Evolutionary conservation across 2,888 invertebrate species (phyloP), one percentile per base, ranked within the genome.

Genomic region (Andricus quercusramuli): DNA sequence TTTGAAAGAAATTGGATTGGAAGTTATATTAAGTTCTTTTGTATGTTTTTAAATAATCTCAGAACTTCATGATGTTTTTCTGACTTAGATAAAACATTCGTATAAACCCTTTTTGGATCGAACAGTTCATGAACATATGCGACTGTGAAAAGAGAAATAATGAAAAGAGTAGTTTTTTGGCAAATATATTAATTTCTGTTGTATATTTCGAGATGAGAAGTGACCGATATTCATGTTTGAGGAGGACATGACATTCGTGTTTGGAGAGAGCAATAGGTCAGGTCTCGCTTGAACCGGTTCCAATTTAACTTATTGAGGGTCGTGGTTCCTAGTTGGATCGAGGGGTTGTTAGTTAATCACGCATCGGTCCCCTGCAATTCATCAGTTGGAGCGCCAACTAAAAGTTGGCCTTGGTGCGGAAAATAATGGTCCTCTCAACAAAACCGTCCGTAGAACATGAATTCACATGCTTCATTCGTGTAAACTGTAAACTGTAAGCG

Each of bases 231-330:
- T 56, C 74, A 74, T 56, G 51, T 51, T 74, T 51, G 74, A 74
- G 32, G 44, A 44, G 47, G 32, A 29, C 56, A 74, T 74, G 70
- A 56, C 56, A 74, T 74, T 74, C 32, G 29, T 70, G 74, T 74
- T 74, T 74, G 56, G 56, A 74, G 32, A 74, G 56, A 74, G 74
- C 56, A 47, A 70, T 70, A 74, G 74, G 74, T 74, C 74, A 74
- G 74, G 56, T 74, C 56, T 74, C 74, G 56, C 74, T 70, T 74
- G 74, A 74, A 51, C 74, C 56, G 29, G 51, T 74, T 74, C 74
- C 74, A 74, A 74, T 74, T 74, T 74, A 74, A 74, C 74, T 74
- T 74, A 74, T 74, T 74, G 74, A 74, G 74, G 56, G 74, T 74
- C 51, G 32, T 29, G 51, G 74, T 51, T 56, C 8, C 25, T 68